These are phyloP conservation scores for Gasterosteus aculeatus DNA, from an alignment of 2,113 vertebrate genomes.

Conservation along the genomic window DNA sequence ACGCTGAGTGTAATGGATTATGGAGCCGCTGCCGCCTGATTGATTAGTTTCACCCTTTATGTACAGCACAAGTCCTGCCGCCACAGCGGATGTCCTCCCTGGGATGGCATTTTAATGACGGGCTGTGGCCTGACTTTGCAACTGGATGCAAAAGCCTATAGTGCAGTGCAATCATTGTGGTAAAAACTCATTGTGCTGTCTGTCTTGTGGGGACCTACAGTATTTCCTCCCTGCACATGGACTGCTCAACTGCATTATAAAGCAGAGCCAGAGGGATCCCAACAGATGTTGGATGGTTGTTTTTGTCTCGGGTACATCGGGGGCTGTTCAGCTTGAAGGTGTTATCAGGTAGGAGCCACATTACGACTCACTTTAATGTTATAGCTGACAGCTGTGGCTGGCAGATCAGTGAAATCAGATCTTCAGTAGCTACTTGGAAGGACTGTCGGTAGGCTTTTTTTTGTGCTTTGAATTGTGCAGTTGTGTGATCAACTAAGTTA, in stretches of 20 bases:
- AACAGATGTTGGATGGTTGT: constrained; percentile 73
- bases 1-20: constrained; percentile 70
- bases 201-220: constrained; percentile 46
- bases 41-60: constrained; percentile 76
- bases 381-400: constrained; percentile 66
- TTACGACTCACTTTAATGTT: constrained; percentile 63
- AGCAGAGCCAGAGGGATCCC: constrained; percentile 65
- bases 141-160: constrained; percentile 49
- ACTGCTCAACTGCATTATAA: constrained; percentile 53
- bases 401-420: constrained; percentile 50
- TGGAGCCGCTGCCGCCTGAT: constrained; percentile 53
- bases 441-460: constrained; percentile 12
- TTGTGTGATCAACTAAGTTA: background rate
- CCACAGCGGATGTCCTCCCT: constrained; percentile 48
- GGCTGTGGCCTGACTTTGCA: constrained; percentile 43
- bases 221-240: constrained; percentile 43
- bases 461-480: constrained; percentile 6
- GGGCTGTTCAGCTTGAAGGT: constrained; percentile 66
- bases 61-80: constrained; percentile 48
- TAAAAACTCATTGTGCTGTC: constrained; percentile 50
- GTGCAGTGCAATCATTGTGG: constrained; percentile 45
- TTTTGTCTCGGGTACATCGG: constrained; percentile 64
- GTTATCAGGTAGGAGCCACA: constrained; percentile 63
- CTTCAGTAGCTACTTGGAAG: constrained; percentile 31
- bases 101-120: constrained; percentile 62